These are phyloP conservation scores for Branchellion lobata DNA, from an alignment of 2,888 invertebrate species.

Conservation along the genomic window DNA sequence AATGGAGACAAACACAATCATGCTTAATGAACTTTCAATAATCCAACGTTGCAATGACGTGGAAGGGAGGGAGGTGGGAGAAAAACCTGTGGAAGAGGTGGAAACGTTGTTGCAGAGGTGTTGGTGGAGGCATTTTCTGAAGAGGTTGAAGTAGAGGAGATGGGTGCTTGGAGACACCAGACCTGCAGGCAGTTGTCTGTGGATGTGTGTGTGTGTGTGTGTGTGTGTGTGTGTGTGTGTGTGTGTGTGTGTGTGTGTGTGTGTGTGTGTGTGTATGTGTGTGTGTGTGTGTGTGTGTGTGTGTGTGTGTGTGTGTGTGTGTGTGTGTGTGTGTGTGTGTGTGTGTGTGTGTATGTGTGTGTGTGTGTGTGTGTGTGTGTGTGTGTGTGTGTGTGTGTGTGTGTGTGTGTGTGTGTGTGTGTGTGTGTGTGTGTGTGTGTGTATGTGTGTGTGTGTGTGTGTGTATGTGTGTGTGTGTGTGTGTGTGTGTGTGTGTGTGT, in stretches of 20 bases:
- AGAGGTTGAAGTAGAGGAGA: slow-evolving; percentile 5
- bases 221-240: no score
- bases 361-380: background rate
- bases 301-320: no score
- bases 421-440: background rate
- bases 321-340: background rate
- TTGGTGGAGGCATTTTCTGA: background rate
- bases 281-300: background rate
- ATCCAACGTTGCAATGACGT: no score
- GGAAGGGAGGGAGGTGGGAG: no score
- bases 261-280: no score
- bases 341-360: no score
- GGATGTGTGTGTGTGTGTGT: background rate
- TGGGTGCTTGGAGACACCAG: background rate
- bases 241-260: background rate
- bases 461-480: background rate
- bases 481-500: no score
- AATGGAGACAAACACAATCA: no score
- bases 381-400: background rate
- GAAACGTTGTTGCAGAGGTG: background rate
- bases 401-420: no score
- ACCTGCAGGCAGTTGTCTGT: background rate
- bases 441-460: no score
- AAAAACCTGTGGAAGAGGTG: no score
- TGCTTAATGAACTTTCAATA: no score